phyloP scores from a whole-genome alignment of 2,113 vertebrate species.

The Atractosteus spatula region DNA sequence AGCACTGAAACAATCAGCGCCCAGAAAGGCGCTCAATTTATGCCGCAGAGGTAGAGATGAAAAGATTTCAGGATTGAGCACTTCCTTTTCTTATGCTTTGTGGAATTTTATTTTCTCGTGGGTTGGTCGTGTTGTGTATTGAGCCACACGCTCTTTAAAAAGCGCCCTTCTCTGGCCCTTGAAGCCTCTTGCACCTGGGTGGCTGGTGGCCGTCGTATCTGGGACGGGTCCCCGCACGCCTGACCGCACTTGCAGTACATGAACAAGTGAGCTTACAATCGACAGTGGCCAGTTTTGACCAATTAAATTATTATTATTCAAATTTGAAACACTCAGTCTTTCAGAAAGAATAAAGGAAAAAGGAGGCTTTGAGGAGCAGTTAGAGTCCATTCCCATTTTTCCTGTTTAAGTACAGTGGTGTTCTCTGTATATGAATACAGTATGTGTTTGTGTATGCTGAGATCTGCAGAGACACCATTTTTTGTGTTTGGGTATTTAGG shows the following conservation, averaged over 20 bases:
- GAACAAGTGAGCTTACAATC: constrained; percentile 11
- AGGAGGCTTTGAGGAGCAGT: constrained; percentile 8
- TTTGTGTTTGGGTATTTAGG: background rate
- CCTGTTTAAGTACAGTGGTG: background rate
- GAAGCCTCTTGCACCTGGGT: too few relatives aligned
- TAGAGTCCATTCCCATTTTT: constrained; percentile 1
- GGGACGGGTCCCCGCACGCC: background rate
- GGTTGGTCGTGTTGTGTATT: too few relatives aligned
- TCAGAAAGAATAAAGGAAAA: constrained; percentile 12
- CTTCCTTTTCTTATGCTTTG: too few relatives aligned
- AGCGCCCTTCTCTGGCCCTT: background rate
- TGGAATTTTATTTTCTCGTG: too few relatives aligned
- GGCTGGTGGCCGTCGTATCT: too few relatives aligned
- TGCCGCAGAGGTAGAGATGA: too few relatives aligned
- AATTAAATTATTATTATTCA: constrained; percentile 20
- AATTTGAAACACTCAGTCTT: constrained; percentile 20
- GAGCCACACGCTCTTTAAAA: background rate
- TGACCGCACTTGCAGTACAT: background rate
- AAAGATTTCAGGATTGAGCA: too few relatives aligned
- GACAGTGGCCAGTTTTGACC: constrained; percentile 23
- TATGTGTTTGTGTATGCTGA: background rate
- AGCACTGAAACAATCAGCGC: too few relatives aligned
- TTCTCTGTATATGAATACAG: background rate
- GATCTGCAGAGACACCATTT: background rate
- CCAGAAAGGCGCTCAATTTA: too few relatives aligned